Conservation (phyloP, 2,888 invertebrate species). For the Hypomecis atomaria region DNA sequence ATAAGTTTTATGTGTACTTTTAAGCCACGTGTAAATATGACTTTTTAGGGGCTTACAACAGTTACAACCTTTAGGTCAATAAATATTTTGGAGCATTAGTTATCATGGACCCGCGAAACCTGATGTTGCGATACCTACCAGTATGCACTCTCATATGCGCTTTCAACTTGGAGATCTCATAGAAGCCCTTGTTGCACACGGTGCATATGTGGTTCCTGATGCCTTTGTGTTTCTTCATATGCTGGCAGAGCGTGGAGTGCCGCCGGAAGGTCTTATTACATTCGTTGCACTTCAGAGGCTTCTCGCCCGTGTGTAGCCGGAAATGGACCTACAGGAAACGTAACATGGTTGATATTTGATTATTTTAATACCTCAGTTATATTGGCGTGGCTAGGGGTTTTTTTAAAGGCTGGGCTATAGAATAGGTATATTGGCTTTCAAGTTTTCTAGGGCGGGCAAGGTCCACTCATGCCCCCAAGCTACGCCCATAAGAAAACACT, state of each 20-base stretch:
- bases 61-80: too few species aligned
- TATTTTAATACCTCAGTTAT: neutral
- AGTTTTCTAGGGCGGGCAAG: too few species aligned
- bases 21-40: too few species aligned
- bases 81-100: too few species aligned
- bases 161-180: conserved; percentile 81
- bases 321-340: conserved; percentile 71
- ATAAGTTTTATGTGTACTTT: too few species aligned
- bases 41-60: too few species aligned
- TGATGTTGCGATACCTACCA: conserved; percentile 53
- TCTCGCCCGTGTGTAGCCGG: conserved; percentile 80
- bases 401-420: neutral
- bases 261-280: conserved; percentile 81
- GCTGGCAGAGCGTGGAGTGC: conserved; percentile 81
- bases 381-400: neutral
- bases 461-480: too few species aligned
- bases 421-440: too few species aligned
- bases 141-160: conserved; percentile 82
- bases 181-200: conserved; percentile 78
- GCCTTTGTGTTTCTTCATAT: conserved; percentile 82
- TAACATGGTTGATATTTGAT: neutral
- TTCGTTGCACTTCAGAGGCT: conserved; percentile 77
- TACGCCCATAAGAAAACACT: too few species aligned
- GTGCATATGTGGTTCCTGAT: conserved; percentile 79
- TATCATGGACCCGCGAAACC: too few species aligned